Evolutionary conservation across 2,797 vertebrate genomes (phyloP), one percentile per base, ranked within the genome.

Genomic region (Danio choprae): DNA sequence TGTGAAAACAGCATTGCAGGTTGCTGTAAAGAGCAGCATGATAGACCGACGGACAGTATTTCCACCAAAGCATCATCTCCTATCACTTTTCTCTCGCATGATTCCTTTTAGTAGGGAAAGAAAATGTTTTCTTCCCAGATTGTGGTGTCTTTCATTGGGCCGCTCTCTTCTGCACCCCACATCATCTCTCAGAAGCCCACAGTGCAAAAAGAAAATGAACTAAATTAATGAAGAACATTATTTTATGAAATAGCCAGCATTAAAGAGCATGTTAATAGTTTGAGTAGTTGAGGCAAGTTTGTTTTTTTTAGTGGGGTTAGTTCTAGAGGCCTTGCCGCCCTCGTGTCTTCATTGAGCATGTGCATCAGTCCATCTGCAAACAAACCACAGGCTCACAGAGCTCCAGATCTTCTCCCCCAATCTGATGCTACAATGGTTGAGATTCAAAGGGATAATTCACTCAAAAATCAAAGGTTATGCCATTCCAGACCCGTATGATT

Each of bases 111-210:
- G 59, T 63, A 63, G 53, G 29, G 55, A 74, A 68, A 22, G 74
- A 85, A 62, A 20, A 56, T 75, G 68, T 75, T 78, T 75, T 56
- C 77, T 40, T 69, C 43, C 29, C 71, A 63, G 43, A 16, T 41
- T 38, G 40, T 53, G 62, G 51, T 55, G 50, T 29, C 77, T 79
- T 46, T 81, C 44, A 20, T 63, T 75, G 46, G 44, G 58, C 51
- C 11, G 5, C 69, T 77, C 65, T 70, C 60, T 77, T 78, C 74
- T 72, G 63, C 64, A 56, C 59, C 43, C 65, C 72, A 77, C 58
- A 53, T 80, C 84, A 11, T 87, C 77, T 88, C 68, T 20, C 73
- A 82, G 76, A 87, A 92, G 91, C 91, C 89, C 88, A 88, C 78
- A 56, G 11, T 85, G 91, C 91, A 93, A 93, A 92, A 91, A 62